phyloP scores from a whole-genome alignment of 2,113 vertebrate genomes.

The Corythornis madagascariensis region DNA sequence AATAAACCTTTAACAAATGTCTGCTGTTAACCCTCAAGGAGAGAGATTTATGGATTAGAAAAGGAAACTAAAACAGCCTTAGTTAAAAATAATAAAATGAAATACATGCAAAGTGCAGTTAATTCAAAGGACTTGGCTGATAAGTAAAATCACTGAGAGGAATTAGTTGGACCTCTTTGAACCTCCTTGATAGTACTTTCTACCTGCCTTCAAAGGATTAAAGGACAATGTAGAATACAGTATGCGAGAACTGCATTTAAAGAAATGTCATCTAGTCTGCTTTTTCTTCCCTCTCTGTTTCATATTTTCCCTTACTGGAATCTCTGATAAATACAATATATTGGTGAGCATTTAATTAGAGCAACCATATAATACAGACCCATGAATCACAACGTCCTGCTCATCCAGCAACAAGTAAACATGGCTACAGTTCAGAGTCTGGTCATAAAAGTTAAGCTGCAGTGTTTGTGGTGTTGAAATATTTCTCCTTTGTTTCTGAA shows the following conservation, averaged over 20 bases:
- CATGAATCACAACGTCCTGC: neutral
- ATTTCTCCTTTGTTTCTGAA: neutral
- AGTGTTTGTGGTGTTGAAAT: neutral
- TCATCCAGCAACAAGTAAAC: neutral
- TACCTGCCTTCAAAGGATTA: neutral
- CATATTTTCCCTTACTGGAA: neutral
- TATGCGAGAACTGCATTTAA: neutral
- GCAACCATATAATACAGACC: neutral
- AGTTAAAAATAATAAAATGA: too few species aligned
- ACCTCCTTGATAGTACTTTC: neutral
- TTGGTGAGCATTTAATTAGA: neutral
- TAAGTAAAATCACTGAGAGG: too few species aligned
- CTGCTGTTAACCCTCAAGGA: too few species aligned
- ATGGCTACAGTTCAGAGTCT: neutral
- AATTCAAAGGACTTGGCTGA: too few species aligned
- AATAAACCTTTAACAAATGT: too few species aligned
- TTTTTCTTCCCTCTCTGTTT: neutral
- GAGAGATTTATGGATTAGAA: too few species aligned
- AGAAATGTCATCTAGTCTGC: neutral
- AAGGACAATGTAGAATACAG: neutral
- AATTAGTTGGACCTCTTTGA: too few species aligned
- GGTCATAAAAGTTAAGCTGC: neutral
- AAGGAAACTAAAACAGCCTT: too few species aligned
- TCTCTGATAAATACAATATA: neutral
- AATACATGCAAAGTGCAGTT: too few species aligned